Evolutionary conservation across 2,888 invertebrate species (phyloP), one percentile per base, ranked within the genome.

Genomic region (Acanthacorydalis orientalis): DNA sequence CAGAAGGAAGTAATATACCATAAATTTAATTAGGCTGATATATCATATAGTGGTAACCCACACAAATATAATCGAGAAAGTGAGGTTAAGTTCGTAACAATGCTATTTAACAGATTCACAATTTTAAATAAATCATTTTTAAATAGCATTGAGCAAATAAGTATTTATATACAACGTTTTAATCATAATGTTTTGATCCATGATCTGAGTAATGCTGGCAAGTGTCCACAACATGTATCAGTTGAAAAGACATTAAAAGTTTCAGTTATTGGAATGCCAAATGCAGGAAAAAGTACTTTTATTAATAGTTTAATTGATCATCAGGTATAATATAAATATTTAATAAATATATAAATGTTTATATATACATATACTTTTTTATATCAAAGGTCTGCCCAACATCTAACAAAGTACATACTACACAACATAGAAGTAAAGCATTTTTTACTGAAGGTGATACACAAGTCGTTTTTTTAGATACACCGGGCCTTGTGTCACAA

Each of bases 221-320:
- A 23, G 23, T 4, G 6, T 6, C 6, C 23, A 23, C 23, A 23
- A 23, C 2, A 23, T 23, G 23, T 4, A 23, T 6, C 23, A 23
- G 6, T 51, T 12, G 50, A 57, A 43, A 67, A 59, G 67, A 60
- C 77, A n/a, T 65, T 80, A 7, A 78, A 77, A 65, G 78, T 91
- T 31, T 88, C 93, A 7, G 80, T 97, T 16, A 78, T 97, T 53
- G 97, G 97, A 2, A 73, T 84, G 11, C 96, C 97, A 4, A 97
- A 97, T 73, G 83, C 82, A 44, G 97, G 97, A 31, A 97, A 97
- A 65, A 96, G 96, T 60, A 93, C 95, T 0, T 72, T 97, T 32
- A 85, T 93, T 32, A 97, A 97, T 66, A 75, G 77, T 57, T 71
- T 97, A 23, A 74, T 88, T 47, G 78, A 83, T 52, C 75, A 85